Evolutionary conservation across 2,888 invertebrate species (phyloP).

Genomic region (Chirona hameri): DNA sequence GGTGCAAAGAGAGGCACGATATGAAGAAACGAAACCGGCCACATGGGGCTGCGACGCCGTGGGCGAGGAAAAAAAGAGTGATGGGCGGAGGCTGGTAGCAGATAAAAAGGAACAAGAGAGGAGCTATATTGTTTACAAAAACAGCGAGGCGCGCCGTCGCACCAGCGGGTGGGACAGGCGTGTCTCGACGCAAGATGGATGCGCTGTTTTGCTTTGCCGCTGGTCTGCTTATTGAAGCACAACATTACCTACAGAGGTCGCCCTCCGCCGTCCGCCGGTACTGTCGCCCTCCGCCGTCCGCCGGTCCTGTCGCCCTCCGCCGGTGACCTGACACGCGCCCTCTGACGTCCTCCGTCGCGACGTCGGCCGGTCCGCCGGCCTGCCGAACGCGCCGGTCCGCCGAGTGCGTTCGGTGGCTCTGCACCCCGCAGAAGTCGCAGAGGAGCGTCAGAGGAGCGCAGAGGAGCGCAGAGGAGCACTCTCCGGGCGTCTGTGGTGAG

Average conservation of each 20-base stretch:
- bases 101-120: neutral
- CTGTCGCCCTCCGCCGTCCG: no score
- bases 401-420: no score
- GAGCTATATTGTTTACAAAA: constrained; percentile 8
- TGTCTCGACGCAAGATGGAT: neutral
- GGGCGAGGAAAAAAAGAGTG: neutral
- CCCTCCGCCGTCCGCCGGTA: no score
- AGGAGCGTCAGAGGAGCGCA: no score
- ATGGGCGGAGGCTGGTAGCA: neutral
- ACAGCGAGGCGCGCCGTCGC: neutral
- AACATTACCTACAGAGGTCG: neutral
- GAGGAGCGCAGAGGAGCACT: no score
- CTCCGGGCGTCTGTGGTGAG: no score
- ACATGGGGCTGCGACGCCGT: neutral
- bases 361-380: no score
- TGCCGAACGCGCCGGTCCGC: no score
- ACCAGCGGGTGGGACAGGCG: neutral
- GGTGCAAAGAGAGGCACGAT: neutral
- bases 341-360: no score
- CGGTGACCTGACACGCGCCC: no score
- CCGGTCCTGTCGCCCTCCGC: no score
- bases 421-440: no score
- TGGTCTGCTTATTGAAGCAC: neutral
- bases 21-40: neutral
- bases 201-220: neutral